phyloP scores from a whole-genome alignment of 2,888 invertebrate genomes.

The Troides oblongomaculatus region DNA sequence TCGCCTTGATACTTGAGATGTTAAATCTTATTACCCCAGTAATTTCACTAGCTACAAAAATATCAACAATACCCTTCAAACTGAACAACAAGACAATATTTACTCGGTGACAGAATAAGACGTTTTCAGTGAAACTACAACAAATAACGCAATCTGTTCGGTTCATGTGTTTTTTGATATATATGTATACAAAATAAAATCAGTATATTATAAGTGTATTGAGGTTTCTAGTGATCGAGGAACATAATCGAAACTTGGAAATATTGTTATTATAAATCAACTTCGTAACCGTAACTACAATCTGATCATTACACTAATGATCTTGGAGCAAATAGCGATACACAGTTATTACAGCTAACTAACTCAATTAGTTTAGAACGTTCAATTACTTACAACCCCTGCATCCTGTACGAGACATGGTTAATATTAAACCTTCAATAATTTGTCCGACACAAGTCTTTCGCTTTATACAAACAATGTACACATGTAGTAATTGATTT shows the following conservation, averaged over 20 bases:
- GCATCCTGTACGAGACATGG: slow-evolving; percentile 17
- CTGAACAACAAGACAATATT: too few relatives aligned
- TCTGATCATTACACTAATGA: slow-evolving; percentile 55
- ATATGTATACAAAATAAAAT: too few relatives aligned
- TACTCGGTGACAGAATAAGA: too few relatives aligned
- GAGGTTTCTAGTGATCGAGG: background rate
- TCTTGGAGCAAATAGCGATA: slow-evolving; percentile 57
- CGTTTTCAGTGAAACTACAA: too few relatives aligned
- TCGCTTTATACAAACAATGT: background rate
- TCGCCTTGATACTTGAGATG: too few relatives aligned
- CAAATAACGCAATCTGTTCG: too few relatives aligned
- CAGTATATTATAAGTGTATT: background rate
- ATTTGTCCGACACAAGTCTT: slow-evolving; percentile 10
- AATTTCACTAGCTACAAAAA: too few relatives aligned
- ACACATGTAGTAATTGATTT: background rate
- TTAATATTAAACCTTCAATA: slow-evolving; percentile 27
- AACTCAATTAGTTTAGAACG: slow-evolving; percentile 52
- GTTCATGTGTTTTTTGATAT: too few relatives aligned
- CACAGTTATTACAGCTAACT: slow-evolving; percentile 55
- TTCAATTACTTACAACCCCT: slow-evolving; percentile 29
- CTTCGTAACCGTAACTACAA: slow-evolving; percentile 37
- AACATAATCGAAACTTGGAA: slow-evolving; percentile 35
- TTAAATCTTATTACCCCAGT: too few relatives aligned
- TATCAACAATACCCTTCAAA: too few relatives aligned
- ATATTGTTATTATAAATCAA: slow-evolving; percentile 28